Percentiles rank a stretch among this genome's conserved stretches.
These are phyloP conservation scores for Scrobipalpa atriplicella DNA, from an alignment of 2,888 invertebrate species.

Conservation along the genomic window DNA sequence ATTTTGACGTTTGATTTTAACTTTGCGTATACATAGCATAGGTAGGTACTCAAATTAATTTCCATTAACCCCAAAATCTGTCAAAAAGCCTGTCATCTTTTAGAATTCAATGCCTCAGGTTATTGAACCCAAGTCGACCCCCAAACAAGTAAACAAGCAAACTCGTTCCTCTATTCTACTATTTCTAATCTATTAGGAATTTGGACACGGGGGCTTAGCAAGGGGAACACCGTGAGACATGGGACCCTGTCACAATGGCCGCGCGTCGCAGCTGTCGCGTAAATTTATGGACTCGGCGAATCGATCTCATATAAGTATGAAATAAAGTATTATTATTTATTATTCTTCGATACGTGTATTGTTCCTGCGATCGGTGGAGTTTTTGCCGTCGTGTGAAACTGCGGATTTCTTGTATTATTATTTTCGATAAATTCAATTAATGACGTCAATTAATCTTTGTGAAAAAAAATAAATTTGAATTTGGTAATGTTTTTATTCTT, in stretches of 20 bases:
- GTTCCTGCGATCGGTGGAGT: conserved; percentile 44
- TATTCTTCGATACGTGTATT: conserved; percentile 70
- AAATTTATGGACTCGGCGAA: conserved; percentile 62
- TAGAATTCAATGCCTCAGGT: conserved; percentile 1
- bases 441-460: conserved; percentile 35
- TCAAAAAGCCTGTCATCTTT: background rate
- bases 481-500: background rate
- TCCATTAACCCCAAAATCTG: background rate
- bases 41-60: too few relatives aligned
- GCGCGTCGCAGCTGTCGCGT: conserved; percentile 73
- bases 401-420: conserved; percentile 48
- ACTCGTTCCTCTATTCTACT: conserved; percentile 49
- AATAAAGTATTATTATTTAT: conserved; percentile 52
- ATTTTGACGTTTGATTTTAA: background rate
- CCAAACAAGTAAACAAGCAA: conserved; percentile 31
- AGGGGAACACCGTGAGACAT: conserved; percentile 67
- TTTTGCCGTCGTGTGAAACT: conserved; percentile 48
- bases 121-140: conserved; percentile 12
- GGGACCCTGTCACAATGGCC: conserved; percentile 51
- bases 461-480: background rate
- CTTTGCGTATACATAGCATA: too few relatives aligned
- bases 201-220: conserved; percentile 39
- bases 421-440: conserved; percentile 33
- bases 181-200: conserved; percentile 43
- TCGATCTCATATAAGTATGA: conserved; percentile 45